Base-by-base conservation (phyloP, 2,888 invertebrate genomes). In the Syritta pipiens region DNA sequence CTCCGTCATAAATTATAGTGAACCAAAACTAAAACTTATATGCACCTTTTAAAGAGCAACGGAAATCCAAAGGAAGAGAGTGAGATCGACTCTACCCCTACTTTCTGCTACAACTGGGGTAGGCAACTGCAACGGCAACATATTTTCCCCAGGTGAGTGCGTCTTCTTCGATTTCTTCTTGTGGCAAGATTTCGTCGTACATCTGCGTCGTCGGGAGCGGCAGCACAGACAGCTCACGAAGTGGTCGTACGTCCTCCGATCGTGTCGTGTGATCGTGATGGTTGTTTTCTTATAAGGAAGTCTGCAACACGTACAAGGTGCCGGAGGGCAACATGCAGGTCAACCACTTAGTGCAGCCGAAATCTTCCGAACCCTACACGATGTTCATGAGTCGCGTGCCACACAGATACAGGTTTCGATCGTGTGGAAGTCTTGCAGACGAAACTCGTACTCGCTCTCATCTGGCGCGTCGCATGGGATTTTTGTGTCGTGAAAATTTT, bases 261-360 rank as follows among this genome's bases (percentile, higher is more conserved):
- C 55, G 51, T 60, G 71, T 60, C 46, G 14, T 55, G 55, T 46
- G 65, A 60, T 63, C 37, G 26, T 46, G 51, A 30, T 44, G n/a
- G 59, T 53, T 28, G 55, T 67, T 55, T 59, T 77, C 72, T 65
- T 77, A 71, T 71, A 65, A 71, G 77, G 77, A 77, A 77, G 72
- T 77, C 75, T 75, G 75, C 75, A 67, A 30, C 20, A 46, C 44
- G 6, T 35, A 46, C 30, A 69, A 60, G 22, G 35, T 53, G 72
- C 67, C 46, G 26, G 26, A 65, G 77, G 77, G 77, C 37, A 77
- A 32, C 72, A 62, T 57, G 49, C 72, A 74, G 79, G 74, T 79
- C 79, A 79, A 68, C 67, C 74, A 79, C 74, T 79, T 74, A 79
- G 60, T 74, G 74, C 79, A 79, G 67, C 67, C 79, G 74, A 79